Base-by-base conservation (phyloP, 2,888 invertebrate species). In the Mythimna lalbum region DNA sequence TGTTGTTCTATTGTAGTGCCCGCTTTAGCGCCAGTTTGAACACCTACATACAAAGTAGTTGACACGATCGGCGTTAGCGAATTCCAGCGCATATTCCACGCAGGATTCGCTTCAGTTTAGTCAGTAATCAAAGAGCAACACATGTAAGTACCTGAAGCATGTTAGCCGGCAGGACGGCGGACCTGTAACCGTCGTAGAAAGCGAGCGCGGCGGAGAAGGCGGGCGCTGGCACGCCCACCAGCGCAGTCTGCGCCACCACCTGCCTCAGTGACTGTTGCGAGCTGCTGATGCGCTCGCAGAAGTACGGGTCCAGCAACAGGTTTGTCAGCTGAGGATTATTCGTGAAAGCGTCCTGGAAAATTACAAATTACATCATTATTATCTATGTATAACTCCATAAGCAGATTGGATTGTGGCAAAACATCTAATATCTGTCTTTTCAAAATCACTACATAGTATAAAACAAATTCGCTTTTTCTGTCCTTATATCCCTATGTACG, bases 161-260 rank as follows among this genome's bases (percentile, higher is more conserved):
- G 94, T 99, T 99, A 9, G 99, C 99, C 0, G 99, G 99, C 62
- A 99, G 96, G 65, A 97, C 96, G 53, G 96, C 97, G 2, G 98
- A 97, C 68, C 99, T 97, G 93, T 99, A 99, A 1, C 99, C 99
- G 94, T 99, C 99, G 92, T 98, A 99, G 96, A 99, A 99, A 21
- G 99, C 98, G 47, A 99, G 96, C 0, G 99, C 99, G 0, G 99
- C 98, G 66, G 98, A 98, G 88, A 99, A 97, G 0, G 99, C 98
- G 0, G 99, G 99, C 19, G 98, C 98, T 0, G 99, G 99, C 65
- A 99, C 98, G n/a, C 99, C 99, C 84, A 97, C 96, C 21, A 97
- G 94, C 57, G 97, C 97, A 7, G 97, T 93, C 95, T 97, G 88
- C 92, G 97, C 95, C 2, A 99, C 98, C 59, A 98, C 99, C 84